A percentile compares a stretch with the other conserved stretches of the same genome.
These are phyloP conservation scores for human DNA, from an alignment of 2,113 vertebrate genomes.

Conservation along the genomic window GRCh38 chr6:14897501-14898000, in stretches of 20 bases:
- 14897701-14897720: not conserved
- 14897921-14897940: not conserved
- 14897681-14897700: not conserved
- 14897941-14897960: not conserved
- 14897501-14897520: too few species aligned
- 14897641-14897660: not conserved
- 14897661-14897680: not conserved
- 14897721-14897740: not conserved
- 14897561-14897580: too few species aligned
- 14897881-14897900: not conserved
- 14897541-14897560: too few species aligned
- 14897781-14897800: not conserved
- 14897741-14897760: not conserved
- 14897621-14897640: not conserved
- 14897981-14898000: not conserved
- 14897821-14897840: not conserved
- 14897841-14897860: not conserved
- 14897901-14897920: not conserved
- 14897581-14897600: too few species aligned
- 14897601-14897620: too few species aligned
- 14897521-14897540: too few species aligned
- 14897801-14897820: not conserved
- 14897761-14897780: not conserved
- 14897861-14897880: conserved; percentile 13
- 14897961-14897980: not conserved